Evolutionary conservation across 1,140 invertebrate genomes (phyloP), one percentile per base, ranked within the genome.

Genomic region (Potamilus streckersoni): DNA sequence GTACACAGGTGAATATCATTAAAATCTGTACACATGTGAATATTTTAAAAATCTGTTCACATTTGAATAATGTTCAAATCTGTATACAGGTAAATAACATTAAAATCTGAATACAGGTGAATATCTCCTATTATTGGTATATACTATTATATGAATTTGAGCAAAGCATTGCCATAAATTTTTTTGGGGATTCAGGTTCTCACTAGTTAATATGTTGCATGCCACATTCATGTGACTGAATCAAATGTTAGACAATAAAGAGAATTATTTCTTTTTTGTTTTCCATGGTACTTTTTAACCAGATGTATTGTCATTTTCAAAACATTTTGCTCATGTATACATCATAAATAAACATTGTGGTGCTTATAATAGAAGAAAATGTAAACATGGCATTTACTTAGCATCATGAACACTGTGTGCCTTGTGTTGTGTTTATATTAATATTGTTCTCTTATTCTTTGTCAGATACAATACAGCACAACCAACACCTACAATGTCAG

Each of bases 11-110:
- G 74, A 77, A 76, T 64, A 16, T 13, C 27, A 17, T 74, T 86
- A 4, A 84, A 84, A 56, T 88, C 87, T 63, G 84, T 83, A 38
- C 86, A 87, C 71, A 86, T 80, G 87, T 87, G 74, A 77, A 76
- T 64, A 16, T 13, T 20, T 4, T 57, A 5, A 57, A 73, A 16
- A 72, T 16, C 27, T 68, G 20, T 56, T 56, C 19, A 73, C 27
- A 3, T 1, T 1, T 31, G 27, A 31, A 31, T 31, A 31, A 3
- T 4, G 27, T 31, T 31, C 2, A 31, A 31, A 31, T 31, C 27
- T 4, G 3, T 31, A 31, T 2, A 31, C 27, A 31, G 27, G 27
- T 31, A 2, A 31, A 31, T 31, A 31, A 3, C 27, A 31, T 31
- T 31, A 31, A 31, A 31, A 31, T 31, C 81, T 16, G 78, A 76